Conservation (phyloP, 2,797 vertebrate genomes). For the Bradypus variegatus region DNA sequence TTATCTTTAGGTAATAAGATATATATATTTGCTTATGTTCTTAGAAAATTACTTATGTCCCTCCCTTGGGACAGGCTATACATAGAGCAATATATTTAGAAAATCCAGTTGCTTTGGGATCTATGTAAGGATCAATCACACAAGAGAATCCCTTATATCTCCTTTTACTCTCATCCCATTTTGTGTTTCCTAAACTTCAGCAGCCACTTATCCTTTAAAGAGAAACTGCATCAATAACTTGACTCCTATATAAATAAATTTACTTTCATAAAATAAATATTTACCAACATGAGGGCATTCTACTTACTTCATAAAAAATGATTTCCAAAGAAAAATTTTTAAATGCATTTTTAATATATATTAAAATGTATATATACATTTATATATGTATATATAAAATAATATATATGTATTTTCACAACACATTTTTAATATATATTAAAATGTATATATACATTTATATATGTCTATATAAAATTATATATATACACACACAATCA, state of each 20-base stretch:
- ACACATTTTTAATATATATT: too few species aligned
- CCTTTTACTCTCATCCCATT: neutral
- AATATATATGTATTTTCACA: too few species aligned
- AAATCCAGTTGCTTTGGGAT: neutral
- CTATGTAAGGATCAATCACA: neutral
- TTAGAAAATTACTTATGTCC: neutral
- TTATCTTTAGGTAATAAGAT: constrained; percentile 15
- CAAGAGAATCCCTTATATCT: neutral
- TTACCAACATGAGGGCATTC: neutral
- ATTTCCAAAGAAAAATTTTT: neutral
- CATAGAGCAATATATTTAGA: neutral
- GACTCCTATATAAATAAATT: neutral
- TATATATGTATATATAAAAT: too few species aligned
- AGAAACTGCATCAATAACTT: neutral
- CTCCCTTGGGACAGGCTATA: neutral
- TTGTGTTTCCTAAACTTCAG: neutral
- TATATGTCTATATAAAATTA: too few species aligned
- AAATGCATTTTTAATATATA: neutral
- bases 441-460: too few species aligned
- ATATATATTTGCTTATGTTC: constrained; percentile 2
- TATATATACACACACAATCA: too few species aligned
- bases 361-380: too few species aligned
- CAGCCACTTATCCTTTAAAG: neutral
- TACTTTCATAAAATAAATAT: neutral
- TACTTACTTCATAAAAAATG: neutral